phyloP scores from a whole-genome alignment of 1,140 invertebrate genomes.

The Zaprionus inermis region DNA sequence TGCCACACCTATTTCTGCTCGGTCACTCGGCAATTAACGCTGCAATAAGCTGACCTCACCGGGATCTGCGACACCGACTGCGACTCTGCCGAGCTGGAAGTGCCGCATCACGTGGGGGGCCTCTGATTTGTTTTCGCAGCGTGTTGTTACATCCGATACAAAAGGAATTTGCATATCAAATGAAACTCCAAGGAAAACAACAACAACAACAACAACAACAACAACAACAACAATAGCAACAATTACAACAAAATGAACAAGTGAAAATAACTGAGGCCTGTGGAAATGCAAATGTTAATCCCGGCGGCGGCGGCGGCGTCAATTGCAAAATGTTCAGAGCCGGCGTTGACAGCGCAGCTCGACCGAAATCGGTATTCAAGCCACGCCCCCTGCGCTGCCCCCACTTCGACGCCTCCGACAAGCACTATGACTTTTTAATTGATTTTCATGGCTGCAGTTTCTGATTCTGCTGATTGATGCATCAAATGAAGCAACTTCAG shows the following conservation, averaged over 20 bases:
- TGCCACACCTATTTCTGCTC: constrained; percentile 40
- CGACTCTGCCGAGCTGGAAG: constrained; percentile 23
- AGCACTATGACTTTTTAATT: constrained; percentile 74
- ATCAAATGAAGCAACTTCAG: constrained; percentile 79
- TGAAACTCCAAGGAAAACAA: constrained; percentile 58
- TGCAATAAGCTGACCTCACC: constrained; percentile 74
- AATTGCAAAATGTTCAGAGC: constrained; percentile 79
- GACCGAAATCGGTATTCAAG: constrained; percentile 12
- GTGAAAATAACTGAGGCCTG: constrained; percentile 34
- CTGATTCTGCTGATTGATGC: constrained; percentile 82
- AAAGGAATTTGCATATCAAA: constrained; percentile 81
- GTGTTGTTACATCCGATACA: constrained; percentile 76
- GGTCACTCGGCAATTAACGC: constrained; percentile 73
- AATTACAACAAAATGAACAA: constrained; percentile 33
- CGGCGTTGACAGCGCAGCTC: constrained; percentile 58
- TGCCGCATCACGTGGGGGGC: constrained; percentile 61
- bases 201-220: constrained; percentile 12
- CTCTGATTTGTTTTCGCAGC: constrained; percentile 75
- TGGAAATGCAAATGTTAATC: constrained; percentile 83
- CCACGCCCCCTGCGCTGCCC: background rate
- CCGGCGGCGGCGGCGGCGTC: constrained; percentile 52
- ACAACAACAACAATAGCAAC: constrained; percentile 4
- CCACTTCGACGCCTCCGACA: background rate
- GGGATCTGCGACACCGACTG: background rate
- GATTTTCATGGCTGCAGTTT: constrained; percentile 82